Base-by-base conservation (phyloP, 30 jellyfish, hydroid and myxozoan genomes). In the Aurelia sp. region DNA sequence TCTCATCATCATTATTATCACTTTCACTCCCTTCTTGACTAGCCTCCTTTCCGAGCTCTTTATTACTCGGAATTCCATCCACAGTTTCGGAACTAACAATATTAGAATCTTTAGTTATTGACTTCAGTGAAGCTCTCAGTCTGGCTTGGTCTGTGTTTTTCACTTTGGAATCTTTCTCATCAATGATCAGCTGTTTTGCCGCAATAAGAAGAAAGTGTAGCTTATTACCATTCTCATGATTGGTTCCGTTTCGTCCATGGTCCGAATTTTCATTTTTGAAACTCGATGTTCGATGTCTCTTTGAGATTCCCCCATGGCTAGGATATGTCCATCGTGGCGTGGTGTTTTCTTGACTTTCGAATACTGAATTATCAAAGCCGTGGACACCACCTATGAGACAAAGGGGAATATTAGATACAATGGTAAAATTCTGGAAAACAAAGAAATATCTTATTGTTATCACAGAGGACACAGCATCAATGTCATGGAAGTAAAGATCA, bases 151-250 rank as follows among this genome's bases (percentile, higher is more conserved):
- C 81, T 18, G 72, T 13, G 38, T 13, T 69, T 33, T 33, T 16
- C 30, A 55, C 4, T 50, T 27, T 69, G 0, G 12, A 22, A 35
- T 86, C 86, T 20, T 86, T 78, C 59, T 78, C 84, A 77, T 78
- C 74, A 20, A 55, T 50, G 76, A 79, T 78, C 20, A 88, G 89
- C 66, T 88, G 91, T 67, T 68, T 67, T 63, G 96, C 96, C 44
- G 96, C 96, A 17, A 55, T 78, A 8, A 88, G 72, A 12, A 88
- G 85, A 50, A 88, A 68, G 81, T 88, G 90, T 31, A 88, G 55
- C n/a, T 88, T 88, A 76, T 71, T 78, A 30, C 67, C 85, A 13
- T 63, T 48, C 16, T 20, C 41, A 8, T 47, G 3, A 13, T 47
- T 44, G 15, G 55, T 1, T n/a, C 33, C 33, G 69, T n/a, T 59